Evolutionary conservation across 2,797 vertebrate species (phyloP).

Genomic region (Sebastes wilsoni): DNA sequence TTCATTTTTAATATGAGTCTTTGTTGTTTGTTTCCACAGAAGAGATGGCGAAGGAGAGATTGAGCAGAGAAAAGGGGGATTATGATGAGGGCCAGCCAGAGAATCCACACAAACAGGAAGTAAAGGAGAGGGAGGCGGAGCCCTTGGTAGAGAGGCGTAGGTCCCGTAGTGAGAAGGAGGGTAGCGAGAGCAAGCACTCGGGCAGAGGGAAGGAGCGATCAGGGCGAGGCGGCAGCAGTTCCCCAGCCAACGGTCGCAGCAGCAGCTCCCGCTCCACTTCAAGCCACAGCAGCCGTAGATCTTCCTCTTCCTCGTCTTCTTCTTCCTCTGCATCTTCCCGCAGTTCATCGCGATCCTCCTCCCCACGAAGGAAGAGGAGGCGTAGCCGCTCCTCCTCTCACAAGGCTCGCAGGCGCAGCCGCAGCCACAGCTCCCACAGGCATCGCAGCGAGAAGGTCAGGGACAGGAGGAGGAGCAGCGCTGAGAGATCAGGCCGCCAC

Average conservation of each 20-base stretch:
- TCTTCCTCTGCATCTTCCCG: slow-evolving; percentile 91
- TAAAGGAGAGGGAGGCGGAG: slow-evolving; percentile 90
- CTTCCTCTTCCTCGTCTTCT: slow-evolving; percentile 93
- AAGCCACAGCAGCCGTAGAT: slow-evolving; percentile 87
- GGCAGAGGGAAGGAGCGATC: slow-evolving; percentile 88
- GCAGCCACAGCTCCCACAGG: slow-evolving; percentile 90
- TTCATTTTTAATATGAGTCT: neutral
- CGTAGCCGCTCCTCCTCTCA: slow-evolving; percentile 89
- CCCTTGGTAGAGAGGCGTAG: slow-evolving; percentile 90
- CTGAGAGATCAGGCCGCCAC: slow-evolving; percentile 86
- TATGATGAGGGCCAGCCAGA: slow-evolving; percentile 90
- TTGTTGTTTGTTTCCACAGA: slow-evolving; percentile 78
- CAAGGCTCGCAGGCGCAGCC: slow-evolving; percentile 88
- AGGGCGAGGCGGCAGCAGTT: slow-evolving; percentile 81
- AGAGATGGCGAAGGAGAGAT: slow-evolving; percentile 89
- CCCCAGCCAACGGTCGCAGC: slow-evolving; percentile 89
- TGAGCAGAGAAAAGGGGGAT: slow-evolving; percentile 91
- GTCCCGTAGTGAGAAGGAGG: slow-evolving; percentile 86
- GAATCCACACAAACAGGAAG: slow-evolving; percentile 88
- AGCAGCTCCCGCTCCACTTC: slow-evolving; percentile 90
- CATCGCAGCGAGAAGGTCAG: slow-evolving; percentile 86
- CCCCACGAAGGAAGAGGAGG: slow-evolving; percentile 91
- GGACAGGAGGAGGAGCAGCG: slow-evolving; percentile 88
- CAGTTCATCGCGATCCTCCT: slow-evolving; percentile 92
- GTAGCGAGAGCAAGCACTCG: slow-evolving; percentile 87